Evolutionary conservation across 2,888 invertebrate genomes (phyloP).

Genomic region (Acrocyrtus sp.): DNA sequence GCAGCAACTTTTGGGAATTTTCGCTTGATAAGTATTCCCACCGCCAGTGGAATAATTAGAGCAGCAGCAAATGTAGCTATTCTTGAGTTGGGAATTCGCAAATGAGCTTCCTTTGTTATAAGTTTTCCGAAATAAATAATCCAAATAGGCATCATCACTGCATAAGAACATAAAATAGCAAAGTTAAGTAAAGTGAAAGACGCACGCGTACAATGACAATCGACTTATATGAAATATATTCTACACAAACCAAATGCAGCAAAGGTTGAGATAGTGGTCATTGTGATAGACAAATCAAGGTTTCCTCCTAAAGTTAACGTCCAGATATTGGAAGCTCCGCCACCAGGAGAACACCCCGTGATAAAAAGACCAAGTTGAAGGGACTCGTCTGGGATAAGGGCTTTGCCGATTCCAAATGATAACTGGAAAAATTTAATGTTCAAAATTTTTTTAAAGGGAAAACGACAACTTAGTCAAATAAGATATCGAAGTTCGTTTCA

Average conservation of each 20-base stretch:
- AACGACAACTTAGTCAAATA: too few species aligned
- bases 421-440: constrained; percentile 10
- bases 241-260: constrained; percentile 79
- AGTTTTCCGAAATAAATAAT: constrained; percentile 70
- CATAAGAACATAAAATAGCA: constrained; percentile 62
- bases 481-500: too few species aligned
- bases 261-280: constrained; percentile 92
- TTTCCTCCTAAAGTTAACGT: constrained; percentile 91
- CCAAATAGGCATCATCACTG: constrained; percentile 90
- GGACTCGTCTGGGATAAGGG: constrained; percentile 67
- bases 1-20: constrained; percentile 74
- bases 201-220: background rate
- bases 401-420: constrained; percentile 37
- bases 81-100: constrained; percentile 78
- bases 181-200: background rate
- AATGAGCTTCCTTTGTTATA: constrained; percentile 67
- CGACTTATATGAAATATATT: background rate
- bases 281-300: constrained; percentile 90
- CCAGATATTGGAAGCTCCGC: constrained; percentile 98
- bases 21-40: constrained; percentile 76
- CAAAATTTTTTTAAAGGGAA: too few species aligned
- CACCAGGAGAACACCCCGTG: constrained; percentile 88
- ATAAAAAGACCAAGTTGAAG: constrained; percentile 89
- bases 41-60: constrained; percentile 79
- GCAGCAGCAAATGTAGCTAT: constrained; percentile 80